Conservation (phyloP, 2,888 invertebrate genomes). For the Palloptera scutellata region DNA sequence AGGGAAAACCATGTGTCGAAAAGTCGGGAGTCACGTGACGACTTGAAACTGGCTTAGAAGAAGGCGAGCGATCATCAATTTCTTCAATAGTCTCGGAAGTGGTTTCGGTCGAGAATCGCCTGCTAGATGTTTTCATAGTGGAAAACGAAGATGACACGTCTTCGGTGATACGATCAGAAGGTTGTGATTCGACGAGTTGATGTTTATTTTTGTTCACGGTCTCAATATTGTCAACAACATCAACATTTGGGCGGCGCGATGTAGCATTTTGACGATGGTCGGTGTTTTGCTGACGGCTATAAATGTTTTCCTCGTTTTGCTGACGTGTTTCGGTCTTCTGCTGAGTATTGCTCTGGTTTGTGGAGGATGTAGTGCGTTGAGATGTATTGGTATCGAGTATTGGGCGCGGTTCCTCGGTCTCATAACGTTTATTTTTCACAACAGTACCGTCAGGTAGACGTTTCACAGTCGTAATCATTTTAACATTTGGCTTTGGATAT, state of each 20-base stretch:
- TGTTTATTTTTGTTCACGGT: slow-evolving; percentile 37
- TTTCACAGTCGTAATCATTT: slow-evolving; percentile 73
- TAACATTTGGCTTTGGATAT: slow-evolving; percentile 73
- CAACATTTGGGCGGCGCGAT: slow-evolving; percentile 37
- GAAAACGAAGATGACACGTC: slow-evolving; percentile 51
- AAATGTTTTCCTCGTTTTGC: slow-evolving; percentile 40
- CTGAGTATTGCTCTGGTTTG: slow-evolving; percentile 38
- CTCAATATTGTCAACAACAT: slow-evolving; percentile 55
- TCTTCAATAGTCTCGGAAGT: slow-evolving; percentile 58
- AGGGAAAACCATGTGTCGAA: slow-evolving; percentile 54
- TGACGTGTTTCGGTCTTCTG: slow-evolving; percentile 31
- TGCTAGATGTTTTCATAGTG: slow-evolving; percentile 57
- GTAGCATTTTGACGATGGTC: slow-evolving; percentile 23
- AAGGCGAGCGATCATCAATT: slow-evolving; percentile 41
- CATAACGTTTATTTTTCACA: slow-evolving; percentile 74
- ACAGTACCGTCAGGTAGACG: slow-evolving; percentile 73
- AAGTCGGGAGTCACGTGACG: slow-evolving; percentile 41
- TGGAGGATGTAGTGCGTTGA: slow-evolving; percentile 37
- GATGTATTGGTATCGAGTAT: slow-evolving; percentile 41
- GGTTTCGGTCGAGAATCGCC: slow-evolving; percentile 58
- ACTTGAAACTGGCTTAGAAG: slow-evolving; percentile 19
- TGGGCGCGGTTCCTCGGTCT: slow-evolving; percentile 65
- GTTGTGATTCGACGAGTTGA: slow-evolving; percentile 9
- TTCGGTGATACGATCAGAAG: slow-evolving; percentile 36
- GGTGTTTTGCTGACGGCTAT: slow-evolving; percentile 35